Percentiles rank a stretch among this genome's conserved stretches.
phyloP scores from a whole-genome alignment of 2,888 invertebrate genomes.

The Hyposoter didymator region DNA sequence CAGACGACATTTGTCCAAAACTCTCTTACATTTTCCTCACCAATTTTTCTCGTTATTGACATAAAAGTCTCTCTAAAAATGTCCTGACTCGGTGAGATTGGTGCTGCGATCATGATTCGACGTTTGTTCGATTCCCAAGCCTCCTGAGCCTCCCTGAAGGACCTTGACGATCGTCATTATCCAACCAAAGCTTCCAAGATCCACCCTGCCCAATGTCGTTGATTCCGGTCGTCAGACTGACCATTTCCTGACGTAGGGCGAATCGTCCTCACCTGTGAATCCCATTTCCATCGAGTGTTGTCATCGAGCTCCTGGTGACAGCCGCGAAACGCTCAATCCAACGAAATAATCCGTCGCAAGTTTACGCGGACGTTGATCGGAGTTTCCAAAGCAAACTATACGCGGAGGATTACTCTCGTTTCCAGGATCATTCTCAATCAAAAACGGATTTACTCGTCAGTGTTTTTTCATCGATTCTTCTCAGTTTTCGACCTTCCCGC shows the following conservation, averaged over 20 bases:
- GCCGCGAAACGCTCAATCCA: slow-evolving; percentile 38
- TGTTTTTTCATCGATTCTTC: neutral
- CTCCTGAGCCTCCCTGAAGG: neutral
- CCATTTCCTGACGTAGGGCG: slow-evolving; percentile 59
- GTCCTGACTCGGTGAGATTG: neutral
- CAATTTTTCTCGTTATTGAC: neutral
- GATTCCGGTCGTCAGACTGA: slow-evolving; percentile 13
- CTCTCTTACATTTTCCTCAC: neutral
- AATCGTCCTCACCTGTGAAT: slow-evolving; percentile 27
- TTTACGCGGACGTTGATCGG: slow-evolving; percentile 21
- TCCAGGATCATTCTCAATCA: slow-evolving; percentile 19
- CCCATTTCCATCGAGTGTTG: neutral
- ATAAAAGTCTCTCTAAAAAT: neutral
- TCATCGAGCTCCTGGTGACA: slow-evolving; percentile 7
- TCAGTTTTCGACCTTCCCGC: neutral
- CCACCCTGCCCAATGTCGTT: slow-evolving; percentile 39
- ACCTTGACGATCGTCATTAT: neutral
- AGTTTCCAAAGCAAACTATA: slow-evolving; percentile 32
- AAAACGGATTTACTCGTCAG: slow-evolving; percentile 31
- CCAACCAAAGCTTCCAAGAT: neutral
- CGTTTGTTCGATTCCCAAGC: neutral
- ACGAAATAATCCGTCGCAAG: slow-evolving; percentile 39
- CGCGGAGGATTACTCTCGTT: slow-evolving; percentile 46
- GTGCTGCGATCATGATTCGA: neutral
- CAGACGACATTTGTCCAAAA: neutral